Evolutionary conservation across 92 coral and sea anemone genomes (phyloP), one percentile per base, ranked within the genome.

Genomic region (Zoanthus gigantus): DNA sequence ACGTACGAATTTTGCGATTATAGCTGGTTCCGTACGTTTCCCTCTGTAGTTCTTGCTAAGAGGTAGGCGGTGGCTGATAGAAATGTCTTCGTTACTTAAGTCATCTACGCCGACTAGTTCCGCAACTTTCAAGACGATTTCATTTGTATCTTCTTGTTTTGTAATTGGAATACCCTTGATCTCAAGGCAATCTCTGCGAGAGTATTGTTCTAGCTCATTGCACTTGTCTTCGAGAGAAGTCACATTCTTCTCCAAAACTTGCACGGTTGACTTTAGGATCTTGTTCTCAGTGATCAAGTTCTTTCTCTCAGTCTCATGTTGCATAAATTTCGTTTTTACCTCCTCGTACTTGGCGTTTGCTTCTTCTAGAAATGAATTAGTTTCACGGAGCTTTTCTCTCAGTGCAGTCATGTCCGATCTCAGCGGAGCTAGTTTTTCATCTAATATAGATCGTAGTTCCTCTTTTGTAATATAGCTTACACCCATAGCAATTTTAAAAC

Each of bases 1-100:
- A 56, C 92, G 34, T 74, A 86, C 87, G 82, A 86, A 78, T 65
- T 90, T 86, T 68, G 67, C 90, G 67, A 90, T 78, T 65, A 86
- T 86, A 42, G 86, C 44, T 53, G 73, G 82, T 42, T 69, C 50
- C 48, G 74, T 88, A 23, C 56, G 69, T 61, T 83, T 79, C 15
- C 71, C 78, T 54, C 87, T 78, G 52, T 77, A 60, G 60, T 48
- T 45, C 29, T 60, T 74, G 76, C 61, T 69, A 12, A 12, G 72
- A 34, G 92, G 89, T 31, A 90, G 50, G 56, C 90, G 90, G 78
- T 86, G 92, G 81, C 86, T 85, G 76, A 60, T 72, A 46, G 87
- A 86, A 28, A 86, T 86, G 63, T 78, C 87, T 31, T 78, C 74
- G 50, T 78, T 80, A 42, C 54, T 30, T 76, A 23, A 23, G 23